Percentiles rank a stretch among this genome's conserved stretches.
These are phyloP conservation scores for Habrosyne pyritoides DNA, from an alignment of 2,888 invertebrate genomes.

Conservation along the genomic window DNA sequence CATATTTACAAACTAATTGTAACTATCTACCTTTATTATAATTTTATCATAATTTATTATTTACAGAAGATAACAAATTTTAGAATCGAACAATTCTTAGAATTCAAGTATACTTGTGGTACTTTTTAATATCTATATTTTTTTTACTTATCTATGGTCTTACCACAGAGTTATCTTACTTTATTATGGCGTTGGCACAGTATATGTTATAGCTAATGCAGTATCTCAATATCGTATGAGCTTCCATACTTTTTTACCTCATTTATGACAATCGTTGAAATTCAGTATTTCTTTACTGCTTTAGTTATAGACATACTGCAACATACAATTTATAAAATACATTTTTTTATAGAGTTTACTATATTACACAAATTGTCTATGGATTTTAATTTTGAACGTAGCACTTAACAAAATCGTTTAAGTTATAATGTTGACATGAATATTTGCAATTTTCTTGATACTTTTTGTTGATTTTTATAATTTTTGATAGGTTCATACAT, in stretches of 20 bases:
- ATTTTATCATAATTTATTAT: conserved; percentile 59
- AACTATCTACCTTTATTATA: conserved; percentile 46
- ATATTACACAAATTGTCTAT: background rate
- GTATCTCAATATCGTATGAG: background rate
- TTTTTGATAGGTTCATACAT: background rate
- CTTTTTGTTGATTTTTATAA: background rate
- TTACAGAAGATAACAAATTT: conserved; percentile 68
- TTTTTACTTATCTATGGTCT: conserved; percentile 38
- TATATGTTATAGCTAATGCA: conserved; percentile 4
- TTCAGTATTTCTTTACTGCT: background rate
- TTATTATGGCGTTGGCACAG: conserved; percentile 1
- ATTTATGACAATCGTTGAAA: no score
- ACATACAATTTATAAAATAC: background rate
- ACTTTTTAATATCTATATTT: conserved; percentile 28
- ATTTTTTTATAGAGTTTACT: background rate
- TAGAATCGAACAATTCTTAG: conserved; percentile 40
- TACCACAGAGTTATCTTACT: conserved; percentile 32
- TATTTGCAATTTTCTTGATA: background rate
- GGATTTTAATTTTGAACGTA: background rate
- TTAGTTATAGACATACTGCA: background rate
- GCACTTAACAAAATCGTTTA: background rate
- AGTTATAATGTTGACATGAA: background rate
- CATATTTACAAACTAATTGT: conserved; percentile 69
- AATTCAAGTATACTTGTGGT: conserved; percentile 40
- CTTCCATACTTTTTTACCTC: no score